Evolutionary conservation across 2,113 vertebrate species (phyloP), one percentile per base, ranked within the genome.

Genomic region (Ancistrus triradiatus): DNA sequence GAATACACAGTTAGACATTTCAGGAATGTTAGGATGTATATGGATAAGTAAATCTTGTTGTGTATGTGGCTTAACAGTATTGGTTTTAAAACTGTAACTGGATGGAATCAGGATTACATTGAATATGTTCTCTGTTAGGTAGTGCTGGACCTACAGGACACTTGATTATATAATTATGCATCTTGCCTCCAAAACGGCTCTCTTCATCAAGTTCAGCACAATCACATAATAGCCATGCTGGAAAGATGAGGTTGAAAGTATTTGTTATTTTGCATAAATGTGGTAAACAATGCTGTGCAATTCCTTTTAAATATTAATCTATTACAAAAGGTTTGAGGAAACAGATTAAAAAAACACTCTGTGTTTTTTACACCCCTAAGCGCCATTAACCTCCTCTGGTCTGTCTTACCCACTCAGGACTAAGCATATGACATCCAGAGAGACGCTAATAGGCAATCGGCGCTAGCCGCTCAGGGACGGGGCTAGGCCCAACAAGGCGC

Each of bases 151-250:
- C 70, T 17, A 80, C n/a, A 7, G 85, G 81, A 66, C 85, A 88
- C 58, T 83, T 83, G 80, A 85, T 81, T 17, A 83, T 59, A 58
- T 74, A 72, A 68, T 74, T 81, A 31, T 81, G 62, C 51, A 76
- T 77, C 67, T 81, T 80, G 47, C 75, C 73, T 64, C 77, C 71
- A 8, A 78, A 82, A 19, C 74, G 63, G 31, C 31, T 77, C 81
- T 78, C 74, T 79, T 78, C 37, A 76, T 59, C 69, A 78, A 13
- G 15, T 81, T 81, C 63, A 71, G 46, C 24, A 68, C 71, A 33
- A 84, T 68, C 61, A 68, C 63, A 69, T 80, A 76, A 68, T 67
- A 72, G 56, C 78, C 75, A 55, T 2, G 24, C 80, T 87, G 49
- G 33, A 66, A 44, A 52, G 15, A 63, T 13, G 2, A 47, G 14